These are phyloP conservation scores for Ectobius pallidus DNA, from an alignment of 2,888 invertebrate genomes.

Conservation along the genomic window DNA sequence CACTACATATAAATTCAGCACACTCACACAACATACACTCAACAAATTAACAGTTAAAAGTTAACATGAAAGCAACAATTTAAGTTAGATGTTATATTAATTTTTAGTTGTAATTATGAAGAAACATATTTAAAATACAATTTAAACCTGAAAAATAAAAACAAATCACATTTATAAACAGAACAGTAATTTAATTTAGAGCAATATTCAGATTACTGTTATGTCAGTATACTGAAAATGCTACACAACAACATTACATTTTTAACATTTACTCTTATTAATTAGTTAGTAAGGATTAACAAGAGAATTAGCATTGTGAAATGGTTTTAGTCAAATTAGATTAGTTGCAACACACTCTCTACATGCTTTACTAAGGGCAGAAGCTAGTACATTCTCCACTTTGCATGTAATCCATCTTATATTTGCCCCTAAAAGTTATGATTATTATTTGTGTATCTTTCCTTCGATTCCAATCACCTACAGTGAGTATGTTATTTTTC, in stretches of 20 bases:
- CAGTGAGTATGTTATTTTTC: neutral
- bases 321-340: neutral
- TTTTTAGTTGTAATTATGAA: neutral
- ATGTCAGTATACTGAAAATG: no score
- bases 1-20: neutral
- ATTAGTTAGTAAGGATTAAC: slow-evolving; percentile 12
- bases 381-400: slow-evolving; percentile 24
- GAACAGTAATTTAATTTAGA: neutral
- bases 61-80: no score
- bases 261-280: neutral
- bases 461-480: slow-evolving; percentile 16
- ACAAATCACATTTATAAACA: neutral
- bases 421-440: slow-evolving; percentile 15
- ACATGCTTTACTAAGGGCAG: slow-evolving; percentile 17
- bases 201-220: neutral
- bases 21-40: slow-evolving; percentile 7
- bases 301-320: slow-evolving; percentile 37
- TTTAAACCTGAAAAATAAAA: slow-evolving; percentile 29
- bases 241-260: neutral
- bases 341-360: slow-evolving; percentile 22
- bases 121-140: neutral
- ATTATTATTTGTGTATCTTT: neutral
- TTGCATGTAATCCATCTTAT: neutral
- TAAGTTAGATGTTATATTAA: slow-evolving; percentile 7
- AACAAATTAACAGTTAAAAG: no score